Percentiles rank a stretch among this genome's conserved stretches.
Conservation (phyloP, 2,797 vertebrate genomes). For the Pipistrellus nathusii region DNA sequence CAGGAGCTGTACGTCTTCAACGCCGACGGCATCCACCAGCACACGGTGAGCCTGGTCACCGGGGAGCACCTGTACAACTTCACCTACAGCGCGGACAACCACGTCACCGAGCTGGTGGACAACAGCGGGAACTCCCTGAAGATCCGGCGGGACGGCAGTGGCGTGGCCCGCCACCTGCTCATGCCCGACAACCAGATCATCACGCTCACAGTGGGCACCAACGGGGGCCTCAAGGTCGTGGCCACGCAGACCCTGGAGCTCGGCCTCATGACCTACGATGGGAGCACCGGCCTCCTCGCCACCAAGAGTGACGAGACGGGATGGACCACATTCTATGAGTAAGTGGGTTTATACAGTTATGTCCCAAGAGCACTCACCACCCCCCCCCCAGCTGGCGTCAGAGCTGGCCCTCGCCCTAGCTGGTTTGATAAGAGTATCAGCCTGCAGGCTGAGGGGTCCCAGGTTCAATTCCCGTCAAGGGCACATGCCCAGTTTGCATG, state of each 20-base stretch:
- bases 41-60: conserved; percentile 97
- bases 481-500: too few species aligned
- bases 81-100: conserved; percentile 94
- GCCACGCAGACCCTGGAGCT: conserved; percentile 95
- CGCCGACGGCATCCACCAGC: conserved; percentile 95
- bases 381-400: too few species aligned
- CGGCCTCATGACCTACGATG: conserved; percentile 96
- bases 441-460: too few species aligned
- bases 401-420: too few species aligned
- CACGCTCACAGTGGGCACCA: conserved; percentile 94
- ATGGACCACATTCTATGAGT: conserved; percentile 99
- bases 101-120: conserved; percentile 93
- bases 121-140: conserved; percentile 97
- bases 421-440: too few species aligned
- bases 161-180: conserved; percentile 94
- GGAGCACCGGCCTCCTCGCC: conserved; percentile 95
- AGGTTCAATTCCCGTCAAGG: too few species aligned
- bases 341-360: conserved; percentile 86
- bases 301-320: conserved; percentile 99
- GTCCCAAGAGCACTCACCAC: background rate
- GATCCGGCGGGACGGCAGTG: conserved; percentile 94
- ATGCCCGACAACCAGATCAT: conserved; percentile 98
- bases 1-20: conserved; percentile 99
- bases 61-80: conserved; percentile 98
- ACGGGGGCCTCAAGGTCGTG: conserved; percentile 95